A percentile compares a stretch with the other conserved stretches of the same genome.
Conservation (phyloP, 2,888 invertebrate genomes). For the Phengaris alcon region DNA sequence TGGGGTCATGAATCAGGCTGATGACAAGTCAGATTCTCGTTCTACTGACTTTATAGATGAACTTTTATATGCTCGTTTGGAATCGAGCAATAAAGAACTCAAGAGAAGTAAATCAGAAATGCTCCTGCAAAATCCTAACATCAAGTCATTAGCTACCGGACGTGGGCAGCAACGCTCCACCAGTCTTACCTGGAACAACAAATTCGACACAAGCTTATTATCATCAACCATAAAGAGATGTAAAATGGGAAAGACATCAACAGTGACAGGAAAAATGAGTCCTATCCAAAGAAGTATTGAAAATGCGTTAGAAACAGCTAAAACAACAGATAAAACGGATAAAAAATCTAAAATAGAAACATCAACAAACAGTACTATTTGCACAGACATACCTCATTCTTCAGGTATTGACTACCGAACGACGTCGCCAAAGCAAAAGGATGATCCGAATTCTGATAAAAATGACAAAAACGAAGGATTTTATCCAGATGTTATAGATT, state of each 20-base stretch:
- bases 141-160: conserved; percentile 73
- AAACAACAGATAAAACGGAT: conserved; percentile 56
- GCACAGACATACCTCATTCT: conserved; percentile 66
- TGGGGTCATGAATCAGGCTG: conserved; percentile 66
- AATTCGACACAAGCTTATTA: conserved; percentile 80
- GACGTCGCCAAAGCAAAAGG: conserved; percentile 65
- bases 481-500: conserved; percentile 74
- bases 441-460: conserved; percentile 57
- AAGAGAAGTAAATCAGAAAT: conserved; percentile 84
- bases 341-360: conserved; percentile 63
- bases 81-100: conserved; percentile 76
- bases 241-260: conserved; percentile 78
- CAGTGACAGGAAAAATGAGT: conserved; percentile 66
- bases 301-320: conserved; percentile 59
- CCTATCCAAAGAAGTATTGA: conserved; percentile 64
- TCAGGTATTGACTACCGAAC: conserved; percentile 68
- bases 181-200: conserved; percentile 84
- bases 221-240: conserved; percentile 84
- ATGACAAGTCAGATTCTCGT: conserved; percentile 72
- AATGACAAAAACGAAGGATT: conserved; percentile 67
- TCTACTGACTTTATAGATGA: conserved; percentile 80
- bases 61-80: conserved; percentile 72
- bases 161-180: conserved; percentile 83
- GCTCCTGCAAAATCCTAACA: conserved; percentile 70
- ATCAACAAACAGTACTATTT: conserved; percentile 49